Conservation (phyloP, 2,888 invertebrate genomes). For the Cabera pusaria region DNA sequence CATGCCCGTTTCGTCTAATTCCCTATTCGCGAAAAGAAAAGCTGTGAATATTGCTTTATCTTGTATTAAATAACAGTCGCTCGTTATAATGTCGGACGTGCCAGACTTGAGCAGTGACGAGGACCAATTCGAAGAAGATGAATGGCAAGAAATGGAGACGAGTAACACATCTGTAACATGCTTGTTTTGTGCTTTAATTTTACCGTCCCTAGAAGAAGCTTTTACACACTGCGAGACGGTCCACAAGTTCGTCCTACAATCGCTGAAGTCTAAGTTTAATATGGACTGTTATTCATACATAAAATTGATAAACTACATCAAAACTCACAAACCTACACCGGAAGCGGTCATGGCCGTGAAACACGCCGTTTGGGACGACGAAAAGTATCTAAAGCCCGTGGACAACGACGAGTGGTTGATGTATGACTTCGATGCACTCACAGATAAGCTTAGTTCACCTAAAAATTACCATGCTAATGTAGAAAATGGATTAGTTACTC, state of each 20-base stretch:
- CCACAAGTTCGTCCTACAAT: conserved; percentile 86
- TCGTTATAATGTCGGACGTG: conserved; percentile 63
- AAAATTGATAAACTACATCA: conserved; percentile 91
- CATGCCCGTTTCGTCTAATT: too few species aligned
- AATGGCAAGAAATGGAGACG: conserved; percentile 78
- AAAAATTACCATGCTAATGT: conserved; percentile 83
- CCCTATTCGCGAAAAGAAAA: too few species aligned
- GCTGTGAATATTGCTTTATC: too few species aligned
- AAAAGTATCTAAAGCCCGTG: conserved; percentile 90
- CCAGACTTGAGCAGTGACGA: conserved; percentile 79
- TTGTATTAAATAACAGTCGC: conserved; percentile 3
- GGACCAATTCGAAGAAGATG: conserved; percentile 73
- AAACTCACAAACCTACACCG: conserved; percentile 83
- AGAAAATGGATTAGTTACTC: conserved; percentile 84
- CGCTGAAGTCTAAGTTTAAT: conserved; percentile 86
- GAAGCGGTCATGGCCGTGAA: conserved; percentile 79
- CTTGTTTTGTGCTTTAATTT: conserved; percentile 87
- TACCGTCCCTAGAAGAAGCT: conserved; percentile 85
- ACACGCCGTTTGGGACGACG: conserved; percentile 87
- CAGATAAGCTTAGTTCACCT: conserved; percentile 62
- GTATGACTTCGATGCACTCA: conserved; percentile 86
- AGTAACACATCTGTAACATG: conserved; percentile 78
- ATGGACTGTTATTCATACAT: conserved; percentile 93
- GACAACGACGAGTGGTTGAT: conserved; percentile 92
- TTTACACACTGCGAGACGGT: conserved; percentile 85